Conservation (phyloP, 2,888 invertebrate species). For the Digitonthophagus gazella region DNA sequence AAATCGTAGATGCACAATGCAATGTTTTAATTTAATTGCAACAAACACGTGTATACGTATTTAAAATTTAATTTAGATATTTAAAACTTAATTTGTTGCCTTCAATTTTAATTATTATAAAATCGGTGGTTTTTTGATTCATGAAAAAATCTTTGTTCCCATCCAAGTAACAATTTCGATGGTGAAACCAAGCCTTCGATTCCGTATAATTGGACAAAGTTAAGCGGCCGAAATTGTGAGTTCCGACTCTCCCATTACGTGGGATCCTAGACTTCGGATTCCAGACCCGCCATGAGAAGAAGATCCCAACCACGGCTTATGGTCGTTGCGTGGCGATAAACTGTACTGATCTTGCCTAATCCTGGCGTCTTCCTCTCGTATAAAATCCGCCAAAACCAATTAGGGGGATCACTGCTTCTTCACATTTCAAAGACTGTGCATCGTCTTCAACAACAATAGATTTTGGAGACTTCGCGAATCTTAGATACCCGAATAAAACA, state of each 20-base stretch:
- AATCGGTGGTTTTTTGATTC: too few relatives aligned
- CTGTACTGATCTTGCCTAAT: constrained; percentile 27
- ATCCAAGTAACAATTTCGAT: background rate
- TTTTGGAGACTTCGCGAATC: too few relatives aligned
- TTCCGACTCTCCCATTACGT: background rate
- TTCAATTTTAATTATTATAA: too few relatives aligned
- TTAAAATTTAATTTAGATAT: background rate
- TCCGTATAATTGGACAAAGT: too few relatives aligned
- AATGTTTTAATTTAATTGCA: too few relatives aligned
- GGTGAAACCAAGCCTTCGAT: background rate
- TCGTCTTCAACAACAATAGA: too few relatives aligned
- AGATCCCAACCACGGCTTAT: constrained; percentile 30
- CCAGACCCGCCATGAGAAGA: constrained; percentile 23
- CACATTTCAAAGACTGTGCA: constrained; percentile 12
- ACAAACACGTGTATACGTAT: too few relatives aligned
- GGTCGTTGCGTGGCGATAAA: constrained; percentile 21
- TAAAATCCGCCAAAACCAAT: constrained; percentile 25
- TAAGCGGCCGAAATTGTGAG: background rate
- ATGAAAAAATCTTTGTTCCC: too few relatives aligned
- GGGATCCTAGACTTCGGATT: background rate
- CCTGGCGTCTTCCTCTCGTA: constrained; percentile 24
- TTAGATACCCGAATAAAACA: background rate
- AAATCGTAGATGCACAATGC: too few relatives aligned
- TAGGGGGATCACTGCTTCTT: constrained; percentile 28
- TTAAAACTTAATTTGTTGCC: too few relatives aligned